These are phyloP conservation scores for Corythucha ciliata DNA, from an alignment of 2,888 invertebrate species.

Conservation along the genomic window DNA sequence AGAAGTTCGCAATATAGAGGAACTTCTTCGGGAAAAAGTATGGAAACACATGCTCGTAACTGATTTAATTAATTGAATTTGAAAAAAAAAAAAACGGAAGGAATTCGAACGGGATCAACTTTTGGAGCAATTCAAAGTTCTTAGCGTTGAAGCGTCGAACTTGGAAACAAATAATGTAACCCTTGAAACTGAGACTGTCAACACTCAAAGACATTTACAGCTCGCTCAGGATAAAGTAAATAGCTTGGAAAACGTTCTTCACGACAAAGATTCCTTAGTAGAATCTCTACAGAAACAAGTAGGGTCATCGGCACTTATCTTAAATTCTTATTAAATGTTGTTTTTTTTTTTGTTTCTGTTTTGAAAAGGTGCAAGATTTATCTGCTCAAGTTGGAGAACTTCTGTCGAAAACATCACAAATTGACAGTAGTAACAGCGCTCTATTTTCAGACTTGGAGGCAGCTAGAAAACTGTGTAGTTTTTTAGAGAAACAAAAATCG, in stretches of 20 bases:
- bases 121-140: constrained; percentile 1
- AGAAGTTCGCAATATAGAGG: not conserved
- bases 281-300: not conserved
- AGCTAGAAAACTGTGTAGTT: not conserved
- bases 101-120: not conserved
- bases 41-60: too few species aligned
- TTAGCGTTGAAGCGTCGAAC: not conserved
- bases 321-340: too few species aligned
- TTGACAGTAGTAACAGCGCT: not conserved
- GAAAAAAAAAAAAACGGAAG: too few species aligned
- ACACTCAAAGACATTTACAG: not conserved
- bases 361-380: not conserved
- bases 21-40: not conserved
- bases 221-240: not conserved
- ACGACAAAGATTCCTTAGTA: not conserved
- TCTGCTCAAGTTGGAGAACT: not conserved
- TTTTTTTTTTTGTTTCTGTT: too few species aligned
- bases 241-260: not conserved
- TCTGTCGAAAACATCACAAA: not conserved
- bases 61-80: too few species aligned
- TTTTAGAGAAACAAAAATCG: constrained; percentile 1
- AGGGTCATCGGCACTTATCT: too few species aligned
- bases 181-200: not conserved
- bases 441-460: not conserved
- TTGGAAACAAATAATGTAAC: not conserved